These are phyloP conservation scores for Phaenicophaeus curvirostris DNA, from an alignment of 2,797 vertebrate species.

Conservation along the genomic window DNA sequence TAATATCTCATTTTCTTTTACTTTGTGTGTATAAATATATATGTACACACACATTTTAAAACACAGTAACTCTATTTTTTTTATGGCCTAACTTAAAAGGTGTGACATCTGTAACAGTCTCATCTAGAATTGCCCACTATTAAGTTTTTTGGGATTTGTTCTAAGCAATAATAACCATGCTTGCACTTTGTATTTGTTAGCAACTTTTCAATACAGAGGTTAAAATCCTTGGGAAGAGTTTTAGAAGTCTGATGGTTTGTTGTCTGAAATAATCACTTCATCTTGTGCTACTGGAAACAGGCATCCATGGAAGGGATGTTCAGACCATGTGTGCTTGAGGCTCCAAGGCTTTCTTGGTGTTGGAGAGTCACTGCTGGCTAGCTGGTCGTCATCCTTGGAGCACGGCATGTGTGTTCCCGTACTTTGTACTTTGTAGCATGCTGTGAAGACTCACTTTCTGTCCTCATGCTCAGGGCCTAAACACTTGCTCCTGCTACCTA, in stretches of 20 bases:
- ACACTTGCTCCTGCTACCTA: neutral
- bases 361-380: neutral
- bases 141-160: neutral
- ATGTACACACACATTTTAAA: neutral
- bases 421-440: neutral
- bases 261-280: neutral
- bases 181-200: neutral
- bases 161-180: neutral
- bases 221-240: neutral
- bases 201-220: neutral
- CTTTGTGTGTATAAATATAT: neutral
- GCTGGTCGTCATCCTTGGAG: neutral
- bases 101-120: neutral
- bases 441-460: neutral
- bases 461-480: neutral
- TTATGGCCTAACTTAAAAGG: neutral
- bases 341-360: neutral
- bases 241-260: neutral
- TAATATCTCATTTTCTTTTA: neutral
- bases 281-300: neutral
- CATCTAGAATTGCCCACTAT: neutral
- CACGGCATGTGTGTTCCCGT: neutral
- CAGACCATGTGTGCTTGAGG: neutral
- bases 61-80: neutral
- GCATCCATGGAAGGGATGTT: neutral